These are phyloP conservation scores for Zoanthus sociatus DNA, from an alignment of 92 coral and sea anemone species.

Conservation along the genomic window DNA sequence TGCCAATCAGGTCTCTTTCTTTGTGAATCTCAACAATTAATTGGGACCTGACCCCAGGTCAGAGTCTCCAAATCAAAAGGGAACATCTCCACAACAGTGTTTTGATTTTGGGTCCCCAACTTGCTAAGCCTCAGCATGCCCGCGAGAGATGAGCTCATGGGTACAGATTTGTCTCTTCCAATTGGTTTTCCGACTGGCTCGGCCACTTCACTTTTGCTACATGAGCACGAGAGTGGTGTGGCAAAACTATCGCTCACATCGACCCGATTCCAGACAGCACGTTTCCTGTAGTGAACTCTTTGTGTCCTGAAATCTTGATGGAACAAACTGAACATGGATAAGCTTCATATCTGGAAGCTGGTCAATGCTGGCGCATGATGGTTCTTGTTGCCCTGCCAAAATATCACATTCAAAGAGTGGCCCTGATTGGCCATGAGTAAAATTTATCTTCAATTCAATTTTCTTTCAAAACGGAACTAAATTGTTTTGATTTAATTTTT, in stretches of 20 bases:
- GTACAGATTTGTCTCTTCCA: slow-evolving; percentile 53
- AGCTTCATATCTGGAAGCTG: slow-evolving; percentile 47
- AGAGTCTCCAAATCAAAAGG: slow-evolving; percentile 47
- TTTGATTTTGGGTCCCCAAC: slow-evolving; percentile 41
- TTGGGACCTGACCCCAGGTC: slow-evolving; percentile 55
- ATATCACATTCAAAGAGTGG: neutral
- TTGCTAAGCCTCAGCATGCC: slow-evolving; percentile 69
- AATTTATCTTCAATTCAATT: neutral
- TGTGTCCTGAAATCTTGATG: too few species aligned
- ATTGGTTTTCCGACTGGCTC: slow-evolving; percentile 14
- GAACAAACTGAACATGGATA: slow-evolving; percentile 23
- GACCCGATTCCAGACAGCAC: too few species aligned
- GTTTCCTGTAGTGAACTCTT: too few species aligned
- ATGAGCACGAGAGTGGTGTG: too few species aligned
- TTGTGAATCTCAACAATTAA: slow-evolving; percentile 48
- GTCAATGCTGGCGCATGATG: slow-evolving; percentile 47
- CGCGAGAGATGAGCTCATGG: slow-evolving; percentile 45
- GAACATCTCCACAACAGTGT: slow-evolving; percentile 45
- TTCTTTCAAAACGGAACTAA: neutral
- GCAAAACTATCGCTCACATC: too few species aligned
- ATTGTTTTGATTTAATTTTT: too few species aligned
- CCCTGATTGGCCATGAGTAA: neutral
- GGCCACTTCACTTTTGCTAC: slow-evolving; percentile 4
- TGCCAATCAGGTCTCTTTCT: slow-evolving; percentile 45
- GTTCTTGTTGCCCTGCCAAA: slow-evolving; percentile 20